Evolutionary conservation across 2,888 invertebrate genomes (phyloP).

Genomic region (Chalcosyrphus nemorum): DNA sequence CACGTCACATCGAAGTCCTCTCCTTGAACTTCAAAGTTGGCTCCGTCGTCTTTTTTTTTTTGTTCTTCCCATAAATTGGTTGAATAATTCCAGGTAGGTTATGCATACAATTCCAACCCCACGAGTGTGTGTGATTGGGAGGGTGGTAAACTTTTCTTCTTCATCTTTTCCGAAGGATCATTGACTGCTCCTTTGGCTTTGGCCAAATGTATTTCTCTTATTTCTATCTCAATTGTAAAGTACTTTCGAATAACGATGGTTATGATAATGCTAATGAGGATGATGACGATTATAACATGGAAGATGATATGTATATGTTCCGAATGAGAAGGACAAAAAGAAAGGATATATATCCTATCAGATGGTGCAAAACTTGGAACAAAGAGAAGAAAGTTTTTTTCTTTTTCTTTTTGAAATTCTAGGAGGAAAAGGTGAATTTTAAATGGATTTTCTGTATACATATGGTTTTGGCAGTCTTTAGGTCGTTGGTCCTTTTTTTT

Average conservation of each 20-base stretch:
- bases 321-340: conserved; percentile 3
- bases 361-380: conserved; percentile 29
- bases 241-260: conserved; percentile 1
- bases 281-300: conserved; percentile 40
- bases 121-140: too few relatives aligned
- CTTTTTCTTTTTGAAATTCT: conserved; percentile 12
- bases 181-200: neutral
- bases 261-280: conserved; percentile 45
- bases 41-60: neutral
- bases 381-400: conserved; percentile 2
- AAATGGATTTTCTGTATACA: conserved; percentile 43
- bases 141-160: neutral
- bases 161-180: neutral
- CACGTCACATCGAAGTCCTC: neutral
- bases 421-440: conserved; percentile 52
- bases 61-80: neutral
- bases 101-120: neutral
- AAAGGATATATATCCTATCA: conserved; percentile 22
- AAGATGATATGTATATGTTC: conserved; percentile 25
- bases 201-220: too few relatives aligned
- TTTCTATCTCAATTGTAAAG: neutral
- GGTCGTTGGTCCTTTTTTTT: neutral
- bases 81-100: neutral
- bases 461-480: conserved; percentile 44
- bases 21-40: neutral